Base-by-base conservation (phyloP, 2,797 vertebrate genomes). In the Siniperca obscura region DNA sequence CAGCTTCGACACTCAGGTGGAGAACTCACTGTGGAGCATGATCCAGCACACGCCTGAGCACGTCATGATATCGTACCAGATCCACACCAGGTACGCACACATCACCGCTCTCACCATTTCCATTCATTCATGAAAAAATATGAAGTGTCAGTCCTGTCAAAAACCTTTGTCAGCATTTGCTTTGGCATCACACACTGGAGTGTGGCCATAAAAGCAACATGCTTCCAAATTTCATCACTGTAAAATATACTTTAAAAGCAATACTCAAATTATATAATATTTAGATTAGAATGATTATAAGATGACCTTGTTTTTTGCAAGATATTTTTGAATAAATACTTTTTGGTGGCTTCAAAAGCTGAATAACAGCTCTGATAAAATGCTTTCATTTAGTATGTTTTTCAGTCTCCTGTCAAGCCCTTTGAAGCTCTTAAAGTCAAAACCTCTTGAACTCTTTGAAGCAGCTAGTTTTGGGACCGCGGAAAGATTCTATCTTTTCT, bases 1-100 rank as follows among this genome's bases (percentile, higher is more conserved):
- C 38, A 34, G 30, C 83, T 93, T 95, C 9, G 91, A 91, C 82
- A 76, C 76, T 42, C 88, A 46, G 2, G 94, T 86, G 48, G 94
- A 95, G 81, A 92, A 91, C 83, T 93, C 95, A 0, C 81, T 96
- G 70, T 97, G 97, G 96, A 93, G 48, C 89, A 94, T 95, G 94
- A 96, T 97, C 90, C 94, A 96, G 81, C 94, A 90, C 68, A 96
- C 93, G 0, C 94, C 96, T 0, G 94, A 97, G 53, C 76, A 1
- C 13, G 82, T 97, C 84, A 95, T 97, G 90, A 97, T 97, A 97
- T 97, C 95, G 0, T 97, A 97, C 89, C 97, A 98, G 95, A 93
- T 98, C 30, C 96, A 93, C 12, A 87, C 94, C 92, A 97, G 97
- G 97, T 98, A 95, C 67, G 64, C 8, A 8, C 52, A 11, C 9